Base-by-base conservation (phyloP, 2,888 invertebrate species). In the Dynastes tityus region DNA sequence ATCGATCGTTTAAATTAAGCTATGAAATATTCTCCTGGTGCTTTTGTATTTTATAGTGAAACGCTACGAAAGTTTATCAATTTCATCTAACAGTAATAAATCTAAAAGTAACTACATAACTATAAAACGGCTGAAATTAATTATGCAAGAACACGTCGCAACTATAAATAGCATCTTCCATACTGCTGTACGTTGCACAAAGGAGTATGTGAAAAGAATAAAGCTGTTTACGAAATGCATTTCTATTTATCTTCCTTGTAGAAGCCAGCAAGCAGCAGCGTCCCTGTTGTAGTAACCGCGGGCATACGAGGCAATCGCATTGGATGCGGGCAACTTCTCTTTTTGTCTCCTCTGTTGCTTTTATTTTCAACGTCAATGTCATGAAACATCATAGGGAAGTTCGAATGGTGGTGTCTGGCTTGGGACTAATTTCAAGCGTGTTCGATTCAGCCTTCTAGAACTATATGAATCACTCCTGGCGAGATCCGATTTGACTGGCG, bases 151-250 rank as follows among this genome's bases (percentile, higher is more conserved):
- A 55, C 55, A 40, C 65, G 40, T 22, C 11, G 22, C 13, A 9
- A 40, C 9, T 65, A 65, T 65, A 65, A 65, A 65, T 65, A 65
- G 65, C 55, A 55, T 55, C 5, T 16, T 55, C 55, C 9, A 45
- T 45, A 2, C 45, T 45, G 11, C 45, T 8, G 45, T 45, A 45
- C 55, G 16, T 6, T 1, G 45, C 65, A 65, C 65, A 65, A 65
- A 65, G 65, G 65, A 65, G 22, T 55, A 65, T 65, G 40, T 40
- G 40, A 65, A 65, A 65, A 65, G 65, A 65, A 65, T 65, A 40
- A 40, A 45, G 65, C 37, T 65, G 65, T 65, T 65, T 65, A 65
- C 65, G n/a, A 65, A 65, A 65, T 65, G 22, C 45, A 65, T 65
- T 65, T 45, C 40, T 65, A 65, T 65, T 65, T 65, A 65, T 65